phyloP scores from a whole-genome alignment of 2,888 invertebrate genomes.

The Beris morrisii region DNA sequence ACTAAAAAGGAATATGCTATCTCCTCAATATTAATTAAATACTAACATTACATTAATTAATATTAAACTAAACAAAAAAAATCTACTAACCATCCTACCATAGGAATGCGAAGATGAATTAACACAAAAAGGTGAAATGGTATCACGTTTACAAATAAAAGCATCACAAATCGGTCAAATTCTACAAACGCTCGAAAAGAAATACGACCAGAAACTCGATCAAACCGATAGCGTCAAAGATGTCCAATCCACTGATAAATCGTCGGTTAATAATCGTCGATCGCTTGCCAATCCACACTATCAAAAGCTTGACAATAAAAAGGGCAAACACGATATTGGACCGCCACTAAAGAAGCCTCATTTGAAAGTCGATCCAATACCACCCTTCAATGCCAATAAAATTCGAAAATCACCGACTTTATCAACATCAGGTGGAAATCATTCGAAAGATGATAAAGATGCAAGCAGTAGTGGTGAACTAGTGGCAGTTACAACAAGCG shows the following conservation, averaged over 20 bases:
- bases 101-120: conserved; percentile 95
- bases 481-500: not conserved
- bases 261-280: conserved; percentile 47
- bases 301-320: conserved; percentile 42
- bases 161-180: conserved; percentile 94
- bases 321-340: conserved; percentile 47
- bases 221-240: conserved; percentile 71
- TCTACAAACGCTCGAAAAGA: conserved; percentile 83
- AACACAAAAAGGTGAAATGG: conserved; percentile 95
- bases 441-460: not conserved
- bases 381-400: conserved; percentile 58
- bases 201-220: conserved; percentile 57
- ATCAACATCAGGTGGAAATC: conserved; percentile 37
- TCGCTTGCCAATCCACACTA: conserved; percentile 58
- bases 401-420: conserved; percentile 60
- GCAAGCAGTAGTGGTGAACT: not conserved
- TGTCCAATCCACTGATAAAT: conserved; percentile 57
- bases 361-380: conserved; percentile 55
- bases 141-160: conserved; percentile 91
- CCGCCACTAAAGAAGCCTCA: conserved; percentile 55
- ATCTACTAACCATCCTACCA: conserved; percentile 37
- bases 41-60: no score
- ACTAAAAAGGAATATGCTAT: no score
- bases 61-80: no score
- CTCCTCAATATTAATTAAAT: no score